Conservation (phyloP, 2,797 vertebrate species). For the Phylloscopus collybita region DNA sequence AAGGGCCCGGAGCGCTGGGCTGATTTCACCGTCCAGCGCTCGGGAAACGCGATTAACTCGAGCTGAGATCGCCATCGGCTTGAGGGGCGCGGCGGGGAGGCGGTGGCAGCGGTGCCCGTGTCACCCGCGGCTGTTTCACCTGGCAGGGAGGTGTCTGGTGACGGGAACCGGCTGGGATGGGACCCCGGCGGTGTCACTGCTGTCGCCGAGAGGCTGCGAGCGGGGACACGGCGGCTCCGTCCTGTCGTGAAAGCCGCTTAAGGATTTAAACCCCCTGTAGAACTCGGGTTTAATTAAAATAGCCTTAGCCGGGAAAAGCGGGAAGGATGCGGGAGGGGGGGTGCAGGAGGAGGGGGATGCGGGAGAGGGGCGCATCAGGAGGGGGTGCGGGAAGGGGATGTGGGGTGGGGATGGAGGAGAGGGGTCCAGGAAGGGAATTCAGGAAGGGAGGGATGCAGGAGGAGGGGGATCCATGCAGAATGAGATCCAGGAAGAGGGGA, state of each 20-base stretch:
- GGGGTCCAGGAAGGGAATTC: background rate
- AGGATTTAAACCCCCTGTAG: background rate
- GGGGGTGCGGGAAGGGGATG: no score
- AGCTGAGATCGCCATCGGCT: background rate
- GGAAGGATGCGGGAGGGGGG: background rate
- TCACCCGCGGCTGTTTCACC: background rate
- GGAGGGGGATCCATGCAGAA: no score
- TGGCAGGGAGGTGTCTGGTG: fast-evolving
- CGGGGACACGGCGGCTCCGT: background rate
- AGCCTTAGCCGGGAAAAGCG: background rate
- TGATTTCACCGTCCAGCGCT: background rate
- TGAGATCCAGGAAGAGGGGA: no score
- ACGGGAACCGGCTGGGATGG: fast-evolving
- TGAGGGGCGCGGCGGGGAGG: background rate
- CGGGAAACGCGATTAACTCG: background rate
- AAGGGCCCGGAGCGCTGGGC: background rate
- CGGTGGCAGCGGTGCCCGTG: fast-evolving
- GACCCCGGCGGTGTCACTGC: fast-evolving
- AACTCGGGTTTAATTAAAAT: background rate
- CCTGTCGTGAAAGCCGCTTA: background rate
- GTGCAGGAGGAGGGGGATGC: no score
- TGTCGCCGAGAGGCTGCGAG: fast-evolving
- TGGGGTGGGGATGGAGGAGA: background rate
- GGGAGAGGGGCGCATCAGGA: no score
- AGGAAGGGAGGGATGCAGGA: background rate